Base-by-base conservation (phyloP, 2,888 invertebrate genomes). In the Campaea margaritaria region DNA sequence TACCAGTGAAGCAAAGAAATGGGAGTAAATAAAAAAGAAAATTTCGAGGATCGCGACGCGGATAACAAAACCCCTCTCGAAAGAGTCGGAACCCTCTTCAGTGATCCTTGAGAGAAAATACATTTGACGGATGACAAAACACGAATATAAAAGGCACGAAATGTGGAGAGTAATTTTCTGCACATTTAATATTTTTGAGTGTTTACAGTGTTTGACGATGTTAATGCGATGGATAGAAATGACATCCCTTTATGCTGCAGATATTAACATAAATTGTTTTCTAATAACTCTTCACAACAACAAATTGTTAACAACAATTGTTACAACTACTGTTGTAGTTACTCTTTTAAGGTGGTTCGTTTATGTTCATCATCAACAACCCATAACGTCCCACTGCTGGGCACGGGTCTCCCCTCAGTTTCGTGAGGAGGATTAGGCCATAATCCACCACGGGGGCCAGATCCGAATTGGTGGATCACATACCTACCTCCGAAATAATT, bases 81-180 rank as follows among this genome's bases (percentile, higher is more conserved):
- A 57, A 53, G 43, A 56, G 60, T 51, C 64, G 44, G 65, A 64
- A 69, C 64, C 69, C 70, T 64, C 55, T 62, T 48, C 65, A 61
- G 62, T 74, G 66, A 65, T 79, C 79, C 81, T 84, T 76, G 76
- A 79, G 72, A 79, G 83, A 85, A 89, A 89, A 89, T 87, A 89
- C 86, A 89, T 91, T 89, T 87, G 87, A 85, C 84, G 89, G 87
- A 88, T 89, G 91, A 86, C 87, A 82, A 79, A 82, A 59, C 50
- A 53, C 54, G 49, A 59, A 88, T 85, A 85, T 81, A 85, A 89
- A 87, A 86, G 87, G 81, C 78, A 78, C 75, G 75, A 72, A 67
- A 76, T 69, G 67, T 70, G 70, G 70, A 75, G 71, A 74, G 78
- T 81, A 83, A 85, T 88, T 87, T 88, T 86, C 82, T 79, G 83